Conservation (phyloP, 1,140 invertebrate genomes). For the Drosophila kurseongensis region DNA sequence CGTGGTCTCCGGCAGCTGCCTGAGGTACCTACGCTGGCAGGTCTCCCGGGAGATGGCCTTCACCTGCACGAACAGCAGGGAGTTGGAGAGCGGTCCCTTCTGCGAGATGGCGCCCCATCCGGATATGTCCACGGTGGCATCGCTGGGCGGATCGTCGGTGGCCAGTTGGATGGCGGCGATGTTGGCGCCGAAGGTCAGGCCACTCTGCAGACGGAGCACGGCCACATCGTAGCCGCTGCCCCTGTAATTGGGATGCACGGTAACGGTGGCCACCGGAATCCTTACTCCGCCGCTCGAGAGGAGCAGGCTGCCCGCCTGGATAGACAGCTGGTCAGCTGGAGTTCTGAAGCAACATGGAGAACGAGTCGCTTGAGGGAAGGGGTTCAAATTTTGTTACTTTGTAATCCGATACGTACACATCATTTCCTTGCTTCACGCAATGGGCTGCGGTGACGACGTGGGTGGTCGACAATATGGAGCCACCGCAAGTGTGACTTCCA, state of each 20-base stretch:
- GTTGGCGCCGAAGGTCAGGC: conserved; percentile 64
- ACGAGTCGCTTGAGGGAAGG: too few species aligned
- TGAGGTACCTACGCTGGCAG: conserved; percentile 41
- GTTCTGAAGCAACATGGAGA: conserved; percentile 1
- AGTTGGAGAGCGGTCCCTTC: conserved; percentile 50
- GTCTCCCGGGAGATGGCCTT: conserved; percentile 25
- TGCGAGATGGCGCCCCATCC: conserved; percentile 85
- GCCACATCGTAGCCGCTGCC: conserved; percentile 76
- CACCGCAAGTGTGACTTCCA: conserved; percentile 85
- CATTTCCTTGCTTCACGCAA: conserved; percentile 74
- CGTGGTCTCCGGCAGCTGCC: conserved; percentile 34
- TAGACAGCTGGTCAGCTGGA: conserved; percentile 1
- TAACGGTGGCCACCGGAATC: conserved; percentile 40
- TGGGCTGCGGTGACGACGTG: conserved; percentile 87
- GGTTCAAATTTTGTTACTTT: too few species aligned
- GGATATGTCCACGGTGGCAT: conserved; percentile 67
- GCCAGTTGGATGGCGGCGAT: conserved; percentile 77
- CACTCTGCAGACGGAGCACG: conserved; percentile 78
- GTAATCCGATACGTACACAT: conserved; percentile 28
- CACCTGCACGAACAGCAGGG: conserved; percentile 50
- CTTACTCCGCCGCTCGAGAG: conserved; percentile 43
- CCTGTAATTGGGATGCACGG: conserved; percentile 79
- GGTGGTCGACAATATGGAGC: conserved; percentile 85
- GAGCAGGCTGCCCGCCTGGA: conserved; percentile 57
- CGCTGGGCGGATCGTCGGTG: conserved; percentile 52